Base-by-base conservation (phyloP, 2,113 vertebrate genomes). In the Zosterops hypoxanthus region DNA sequence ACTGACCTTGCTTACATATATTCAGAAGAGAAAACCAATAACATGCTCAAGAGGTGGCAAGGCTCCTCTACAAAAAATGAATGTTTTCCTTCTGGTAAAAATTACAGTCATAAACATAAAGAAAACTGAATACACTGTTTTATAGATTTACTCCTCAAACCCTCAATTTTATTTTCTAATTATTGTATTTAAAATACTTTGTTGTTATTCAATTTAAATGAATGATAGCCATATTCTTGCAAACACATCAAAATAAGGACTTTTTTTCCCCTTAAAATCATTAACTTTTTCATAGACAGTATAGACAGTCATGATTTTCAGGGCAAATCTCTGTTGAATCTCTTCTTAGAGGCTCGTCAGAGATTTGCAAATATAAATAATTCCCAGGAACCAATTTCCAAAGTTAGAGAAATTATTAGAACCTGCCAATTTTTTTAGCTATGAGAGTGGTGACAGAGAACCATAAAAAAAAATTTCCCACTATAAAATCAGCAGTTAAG, bases 401-500 rank as follows among this genome's bases (percentile, higher is more conserved):
- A 91, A 82, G 24, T 64, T 41, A 73, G 63, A 86, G 55, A n/a
- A 94, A 90, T 90, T 82, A 89, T 71, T 85, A 46, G 39, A 61
- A 8, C 15, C 63, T 55, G 21, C 21, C 83, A 65, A 7, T 59
- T 66, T 92, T 88, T 89, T 92, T 56, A 82, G 28, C 76, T 83
- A 2, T 72, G 66, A 72, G 21, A 64, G 34, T 33, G 12, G 31
- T 82, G 61, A 72, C 28, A 88, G 8, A 83, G 24, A 85, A 88
- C 28, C 14, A 36, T 84, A 85, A 78, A 80, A 94, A 94, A 53
- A 53, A 68, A 66, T 33, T 76, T 52, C 36, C 17, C 57, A 61
- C 69, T 72, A 90, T 76, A 84, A 93, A 95, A 84, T 91, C 72
- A 96, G 83, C 66, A 82, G 70, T 73, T 85, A 85, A 94, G 59